Percentiles rank a stretch among this genome's conserved stretches.
Conservation (phyloP, 2,113 vertebrate genomes). For the Fulica atra region DNA sequence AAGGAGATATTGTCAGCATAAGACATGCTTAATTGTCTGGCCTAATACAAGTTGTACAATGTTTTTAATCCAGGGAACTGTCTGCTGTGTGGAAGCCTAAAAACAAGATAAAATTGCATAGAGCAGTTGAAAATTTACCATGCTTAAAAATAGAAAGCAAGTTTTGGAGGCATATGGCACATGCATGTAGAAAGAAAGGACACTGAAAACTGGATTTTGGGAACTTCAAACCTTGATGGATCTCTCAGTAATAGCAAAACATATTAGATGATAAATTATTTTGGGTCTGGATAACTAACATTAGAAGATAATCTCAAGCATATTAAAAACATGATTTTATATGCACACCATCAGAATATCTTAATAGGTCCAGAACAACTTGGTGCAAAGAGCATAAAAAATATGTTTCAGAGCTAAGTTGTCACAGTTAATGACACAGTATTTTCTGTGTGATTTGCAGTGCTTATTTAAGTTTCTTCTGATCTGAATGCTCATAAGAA, state of each 20-base stretch:
- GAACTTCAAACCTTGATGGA: neutral
- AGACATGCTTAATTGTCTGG: neutral
- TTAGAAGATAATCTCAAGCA: neutral
- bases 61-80: neutral
- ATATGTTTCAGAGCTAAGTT: neutral
- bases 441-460: neutral
- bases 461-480: neutral
- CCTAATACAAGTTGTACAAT: neutral
- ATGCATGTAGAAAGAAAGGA: neutral
- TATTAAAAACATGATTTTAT: neutral
- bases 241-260: neutral
- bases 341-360: neutral
- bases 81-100: neutral
- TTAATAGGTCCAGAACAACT: neutral
- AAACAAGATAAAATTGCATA: neutral
- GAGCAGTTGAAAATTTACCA: neutral
- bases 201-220: neutral
- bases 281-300: neutral
- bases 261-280: neutral
- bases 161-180: neutral
- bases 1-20: neutral
- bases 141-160: neutral
- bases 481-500: neutral
- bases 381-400: neutral
- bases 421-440: neutral